phyloP scores from a whole-genome alignment of 1,140 invertebrate species.

The Zaprionus ornatus region DNA sequence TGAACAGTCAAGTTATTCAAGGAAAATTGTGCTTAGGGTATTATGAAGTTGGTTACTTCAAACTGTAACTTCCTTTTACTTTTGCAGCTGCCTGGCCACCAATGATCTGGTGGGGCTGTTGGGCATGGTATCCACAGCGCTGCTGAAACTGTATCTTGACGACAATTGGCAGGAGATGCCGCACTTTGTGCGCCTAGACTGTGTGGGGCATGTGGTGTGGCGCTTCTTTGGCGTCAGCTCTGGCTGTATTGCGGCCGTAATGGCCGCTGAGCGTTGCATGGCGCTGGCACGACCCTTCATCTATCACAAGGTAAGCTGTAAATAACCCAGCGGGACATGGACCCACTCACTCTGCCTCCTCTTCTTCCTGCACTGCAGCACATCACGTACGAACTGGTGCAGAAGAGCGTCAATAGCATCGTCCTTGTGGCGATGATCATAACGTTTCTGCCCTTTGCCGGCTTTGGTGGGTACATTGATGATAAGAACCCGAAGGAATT shows the following conservation, averaged over 20 bases:
- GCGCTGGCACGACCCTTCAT: conserved; percentile 94
- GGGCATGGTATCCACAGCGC: conserved; percentile 86
- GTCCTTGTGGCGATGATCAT: conserved; percentile 89
- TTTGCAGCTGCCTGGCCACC: conserved; percentile 87
- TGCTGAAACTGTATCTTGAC: conserved; percentile 83
- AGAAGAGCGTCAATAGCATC: conserved; percentile 88
- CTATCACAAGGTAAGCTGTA: conserved; percentile 90
- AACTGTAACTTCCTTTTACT: background rate
- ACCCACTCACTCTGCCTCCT: background rate
- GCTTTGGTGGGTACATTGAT: conserved; percentile 91
- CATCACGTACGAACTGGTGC: conserved; percentile 91
- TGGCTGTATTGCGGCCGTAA: conserved; percentile 93
- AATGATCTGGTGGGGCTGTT: conserved; percentile 92
- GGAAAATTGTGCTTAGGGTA: too few relatives aligned
- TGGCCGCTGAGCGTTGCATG: conserved; percentile 93
- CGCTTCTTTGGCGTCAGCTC: conserved; percentile 93
- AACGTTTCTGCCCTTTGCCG: conserved; percentile 90
- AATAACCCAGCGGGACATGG: background rate
- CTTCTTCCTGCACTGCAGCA: conserved; percentile 85
- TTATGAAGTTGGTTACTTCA: background rate
- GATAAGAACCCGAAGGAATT: conserved; percentile 60
- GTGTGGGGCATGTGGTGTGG: conserved; percentile 89
- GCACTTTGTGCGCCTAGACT: conserved; percentile 84
- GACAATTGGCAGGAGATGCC: conserved; percentile 68
- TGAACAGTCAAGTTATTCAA: background rate